These are phyloP conservation scores for Nothobranchius kuhntae DNA, from an alignment of 2,113 vertebrate genomes.

Conservation along the genomic window DNA sequence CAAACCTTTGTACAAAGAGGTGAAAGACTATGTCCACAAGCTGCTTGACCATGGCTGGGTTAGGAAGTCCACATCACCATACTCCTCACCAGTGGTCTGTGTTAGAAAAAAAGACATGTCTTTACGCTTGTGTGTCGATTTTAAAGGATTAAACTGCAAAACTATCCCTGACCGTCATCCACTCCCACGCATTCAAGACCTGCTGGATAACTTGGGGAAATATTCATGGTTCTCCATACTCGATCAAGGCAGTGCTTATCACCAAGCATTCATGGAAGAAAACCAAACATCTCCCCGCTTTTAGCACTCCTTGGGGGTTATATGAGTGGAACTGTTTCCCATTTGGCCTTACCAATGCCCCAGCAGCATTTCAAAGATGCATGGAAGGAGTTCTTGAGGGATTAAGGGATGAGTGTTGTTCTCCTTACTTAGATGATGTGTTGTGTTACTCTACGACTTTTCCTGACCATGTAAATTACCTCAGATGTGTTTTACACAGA, in stretches of 20 bases:
- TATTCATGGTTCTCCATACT: not conserved
- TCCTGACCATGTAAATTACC: not conserved
- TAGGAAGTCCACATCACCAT: not conserved
- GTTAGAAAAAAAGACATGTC: not conserved
- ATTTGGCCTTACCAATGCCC: constrained; percentile 2
- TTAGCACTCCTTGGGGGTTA: not conserved
- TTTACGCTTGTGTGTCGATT: not conserved
- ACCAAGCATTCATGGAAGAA: not conserved
- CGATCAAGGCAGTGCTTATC: constrained; percentile 1
- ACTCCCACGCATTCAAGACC: not conserved
- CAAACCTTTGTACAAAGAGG: not conserved
- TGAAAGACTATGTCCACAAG: constrained; percentile 2
- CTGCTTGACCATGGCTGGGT: not conserved
- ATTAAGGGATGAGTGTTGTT: not conserved
- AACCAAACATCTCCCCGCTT: not conserved
- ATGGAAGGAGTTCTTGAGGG: not conserved
- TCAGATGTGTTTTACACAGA: not conserved
- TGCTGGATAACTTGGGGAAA: not conserved
- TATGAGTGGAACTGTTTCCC: constrained; percentile 1
- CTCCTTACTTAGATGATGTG: not conserved
- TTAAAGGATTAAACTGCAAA: not conserved
- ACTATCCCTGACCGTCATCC: not conserved
- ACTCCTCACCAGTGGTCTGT: not conserved
- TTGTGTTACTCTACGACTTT: not conserved
- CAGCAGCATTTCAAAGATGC: constrained; percentile 3